Conservation (phyloP, 2,888 invertebrate genomes). For the Bombylius discolor region DNA sequence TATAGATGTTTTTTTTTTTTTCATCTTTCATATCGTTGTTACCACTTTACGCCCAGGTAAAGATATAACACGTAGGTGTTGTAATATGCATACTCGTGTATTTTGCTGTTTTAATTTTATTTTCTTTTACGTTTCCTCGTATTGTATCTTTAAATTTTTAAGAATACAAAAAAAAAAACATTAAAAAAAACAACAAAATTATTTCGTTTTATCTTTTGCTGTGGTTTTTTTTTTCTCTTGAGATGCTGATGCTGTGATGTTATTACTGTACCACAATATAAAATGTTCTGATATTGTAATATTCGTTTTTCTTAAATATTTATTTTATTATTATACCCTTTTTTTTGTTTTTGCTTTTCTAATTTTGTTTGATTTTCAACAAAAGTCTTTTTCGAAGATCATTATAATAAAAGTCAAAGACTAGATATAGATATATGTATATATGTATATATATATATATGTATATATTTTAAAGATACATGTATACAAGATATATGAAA, state of each 20-base stretch:
- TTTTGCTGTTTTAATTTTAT: constrained; percentile 3
- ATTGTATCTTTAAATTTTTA: too few species aligned
- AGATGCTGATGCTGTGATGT: not conserved
- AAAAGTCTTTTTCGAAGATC: too few species aligned
- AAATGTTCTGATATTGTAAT: too few species aligned
- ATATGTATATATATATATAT: too few species aligned
- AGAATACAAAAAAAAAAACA: too few species aligned
- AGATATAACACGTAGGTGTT: constrained; percentile 11
- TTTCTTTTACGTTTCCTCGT: not conserved
- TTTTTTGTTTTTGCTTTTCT: too few species aligned
- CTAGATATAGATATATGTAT: too few species aligned
- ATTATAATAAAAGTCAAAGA: not conserved
- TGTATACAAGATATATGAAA: not conserved
- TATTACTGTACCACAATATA: not conserved
- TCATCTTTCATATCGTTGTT: not conserved
- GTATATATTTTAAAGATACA: too few species aligned
- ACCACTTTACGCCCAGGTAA: constrained; percentile 5
- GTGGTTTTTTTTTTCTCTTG: not conserved
- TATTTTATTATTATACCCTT: too few species aligned
- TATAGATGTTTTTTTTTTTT: too few species aligned
- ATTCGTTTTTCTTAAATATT: too few species aligned
- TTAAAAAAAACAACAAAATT: not conserved
- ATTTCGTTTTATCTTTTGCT: not conserved
- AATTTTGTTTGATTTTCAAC: too few species aligned
- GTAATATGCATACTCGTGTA: constrained; percentile 6